phyloP scores from a whole-genome alignment of 2,113 vertebrate genomes.

The Shinisaurus crocodilurus region DNA sequence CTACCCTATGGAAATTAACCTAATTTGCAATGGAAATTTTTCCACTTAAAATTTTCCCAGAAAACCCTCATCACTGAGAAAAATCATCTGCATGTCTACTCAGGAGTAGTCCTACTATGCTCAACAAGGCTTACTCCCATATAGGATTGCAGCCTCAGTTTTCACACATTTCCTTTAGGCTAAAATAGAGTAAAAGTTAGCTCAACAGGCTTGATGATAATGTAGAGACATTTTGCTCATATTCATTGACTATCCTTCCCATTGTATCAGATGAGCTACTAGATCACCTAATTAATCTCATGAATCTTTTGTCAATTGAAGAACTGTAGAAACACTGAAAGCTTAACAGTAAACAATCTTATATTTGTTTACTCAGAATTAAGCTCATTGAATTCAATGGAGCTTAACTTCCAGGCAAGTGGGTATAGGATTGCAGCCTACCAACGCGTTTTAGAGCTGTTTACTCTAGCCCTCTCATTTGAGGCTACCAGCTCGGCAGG shows the following conservation, averaged over 20 bases:
- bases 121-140: background rate
- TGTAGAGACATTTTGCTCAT: too few relatives aligned
- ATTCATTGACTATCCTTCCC: background rate
- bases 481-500: background rate
- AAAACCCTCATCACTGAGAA: background rate
- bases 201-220: background rate
- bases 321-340: background rate
- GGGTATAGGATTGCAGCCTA: background rate
- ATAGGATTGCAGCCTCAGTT: background rate
- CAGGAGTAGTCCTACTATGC: background rate
- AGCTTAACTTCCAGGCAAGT: background rate
- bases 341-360: background rate
- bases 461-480: background rate
- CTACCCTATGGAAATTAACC: too few relatives aligned
- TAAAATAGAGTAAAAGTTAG: background rate
- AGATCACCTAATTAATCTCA: background rate
- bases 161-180: background rate
- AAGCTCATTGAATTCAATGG: background rate
- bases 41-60: too few relatives aligned
- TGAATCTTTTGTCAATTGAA: background rate
- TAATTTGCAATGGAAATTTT: too few relatives aligned
- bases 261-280: background rate
- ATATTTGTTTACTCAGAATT: too few relatives aligned
- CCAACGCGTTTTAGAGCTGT: background rate
- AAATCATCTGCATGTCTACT: background rate